phyloP scores from a whole-genome alignment of 1,140 invertebrate genomes.

The Argopecten irradians region DNA sequence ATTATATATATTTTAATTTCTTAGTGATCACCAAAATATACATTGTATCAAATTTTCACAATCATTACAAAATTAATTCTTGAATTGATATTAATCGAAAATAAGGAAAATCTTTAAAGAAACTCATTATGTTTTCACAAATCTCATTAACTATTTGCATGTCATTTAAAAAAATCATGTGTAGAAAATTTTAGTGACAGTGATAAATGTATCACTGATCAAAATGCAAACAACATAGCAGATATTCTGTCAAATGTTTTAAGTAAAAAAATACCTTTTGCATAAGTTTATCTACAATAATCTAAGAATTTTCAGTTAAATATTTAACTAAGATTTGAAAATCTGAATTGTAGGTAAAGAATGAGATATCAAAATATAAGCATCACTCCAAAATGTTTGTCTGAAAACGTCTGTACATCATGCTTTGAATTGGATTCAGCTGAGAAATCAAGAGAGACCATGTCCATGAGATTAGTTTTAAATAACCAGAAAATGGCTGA shows the following conservation, averaged over 20 bases:
- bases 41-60: conserved; percentile 4
- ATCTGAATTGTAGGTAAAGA: too few relatives aligned
- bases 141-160: background rate
- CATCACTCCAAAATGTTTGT: background rate
- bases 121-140: background rate
- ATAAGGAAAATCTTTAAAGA: background rate
- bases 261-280: too few relatives aligned
- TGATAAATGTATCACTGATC: background rate
- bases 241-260: conserved; percentile 4
- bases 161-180: background rate
- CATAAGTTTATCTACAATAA: background rate
- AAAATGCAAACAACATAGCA: too few relatives aligned
- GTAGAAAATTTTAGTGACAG: background rate
- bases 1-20: background rate
- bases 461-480: background rate
- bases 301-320: too few relatives aligned
- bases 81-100: background rate
- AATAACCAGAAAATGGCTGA: background rate
- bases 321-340: too few relatives aligned
- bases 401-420: background rate
- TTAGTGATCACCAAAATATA: background rate
- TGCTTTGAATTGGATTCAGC: background rate
- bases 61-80: background rate
- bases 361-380: background rate
- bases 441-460: background rate